phyloP scores from a whole-genome alignment of 2,888 invertebrate genomes.

The Tiliacea aurago region DNA sequence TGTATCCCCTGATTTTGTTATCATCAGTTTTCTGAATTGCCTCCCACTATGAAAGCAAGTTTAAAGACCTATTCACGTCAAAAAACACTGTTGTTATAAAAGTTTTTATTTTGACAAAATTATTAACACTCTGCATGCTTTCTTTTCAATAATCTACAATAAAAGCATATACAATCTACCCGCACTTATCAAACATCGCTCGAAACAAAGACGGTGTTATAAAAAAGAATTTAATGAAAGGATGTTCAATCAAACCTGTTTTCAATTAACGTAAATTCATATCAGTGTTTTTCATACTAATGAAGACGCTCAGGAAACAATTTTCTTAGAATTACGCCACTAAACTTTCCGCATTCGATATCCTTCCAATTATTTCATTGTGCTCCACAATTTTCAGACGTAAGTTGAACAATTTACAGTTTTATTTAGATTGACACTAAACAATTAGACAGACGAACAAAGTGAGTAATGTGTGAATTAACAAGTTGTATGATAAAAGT shows the following conservation, averaged over 20 bases:
- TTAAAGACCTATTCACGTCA: too few relatives aligned
- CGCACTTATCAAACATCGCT: too few relatives aligned
- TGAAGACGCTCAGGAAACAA: conserved; percentile 18
- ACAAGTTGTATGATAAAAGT: conserved; percentile 46
- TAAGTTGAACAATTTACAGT: conserved; percentile 28
- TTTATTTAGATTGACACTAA: conserved; percentile 11
- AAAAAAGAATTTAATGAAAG: conserved; percentile 17
- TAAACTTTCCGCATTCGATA: conserved; percentile 31
- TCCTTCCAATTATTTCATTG: conserved; percentile 12
- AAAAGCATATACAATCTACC: too few relatives aligned
- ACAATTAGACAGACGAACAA: conserved; percentile 5
- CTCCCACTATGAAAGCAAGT: too few relatives aligned
- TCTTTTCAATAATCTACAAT: too few relatives aligned
- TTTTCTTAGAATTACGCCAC: conserved; percentile 12
- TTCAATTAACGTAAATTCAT: conserved; percentile 11
- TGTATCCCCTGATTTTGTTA: too few relatives aligned
- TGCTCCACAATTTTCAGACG: conserved; percentile 35
- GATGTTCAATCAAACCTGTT: conserved; percentile 51
- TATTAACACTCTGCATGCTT: too few relatives aligned
- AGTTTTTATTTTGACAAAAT: too few relatives aligned
- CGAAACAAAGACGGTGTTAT: too few relatives aligned
- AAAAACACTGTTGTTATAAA: too few relatives aligned
- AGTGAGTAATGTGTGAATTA: conserved; percentile 61
- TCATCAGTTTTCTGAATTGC: too few relatives aligned
- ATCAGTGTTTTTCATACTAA: conserved; percentile 36